Base-by-base conservation (phyloP, 2,888 invertebrate species). In the Hemistola chrysoprasaria region DNA sequence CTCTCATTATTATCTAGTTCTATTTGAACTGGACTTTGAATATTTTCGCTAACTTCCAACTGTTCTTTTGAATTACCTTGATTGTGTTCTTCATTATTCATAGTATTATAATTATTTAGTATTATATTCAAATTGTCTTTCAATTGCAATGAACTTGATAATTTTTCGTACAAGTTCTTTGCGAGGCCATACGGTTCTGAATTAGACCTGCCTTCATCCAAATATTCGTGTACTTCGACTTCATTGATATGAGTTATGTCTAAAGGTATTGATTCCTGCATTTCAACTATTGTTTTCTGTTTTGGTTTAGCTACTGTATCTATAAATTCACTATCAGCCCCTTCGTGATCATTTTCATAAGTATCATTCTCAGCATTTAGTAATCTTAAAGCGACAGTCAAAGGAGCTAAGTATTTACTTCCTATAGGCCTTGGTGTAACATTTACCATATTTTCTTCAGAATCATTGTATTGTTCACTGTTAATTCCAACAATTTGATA, bases 201-300 rank as follows among this genome's bases (percentile, higher is more conserved):
- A 25, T 76, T 67, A 27, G 74, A 65, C 55, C 79, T 76, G 1
- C 80, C 84, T 61, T 82, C 78, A 6, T 84, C 85, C 43, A 85
- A 57, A 64, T 87, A 86, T 39, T 85, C 77, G 8, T 87, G 86
- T 3, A 80, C 72, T 65, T 87, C 86, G 0, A 88, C 79, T 21
- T 83, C 85, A 47, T 88, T 87, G 21, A 87, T 86, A 40, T 88
- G 86, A 11, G 82, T 88, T 22, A 85, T 84, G 31, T 90, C 90
- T 40, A 90, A 71, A 0, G 92, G 92, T 8, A 93, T 77, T 0
- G 93, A 93, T 67, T 92, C 86, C 58, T 93, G 93, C 2, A 94
- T 74, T 76, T 93, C 92, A 1, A 93, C 92, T 22, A 87, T 71
- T 0, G 92, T 91, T 55, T 81, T 90, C 33, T 81, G 82, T 41